Conservation (phyloP, 2,797 vertebrate species). For the Cygnus olor region DNA sequence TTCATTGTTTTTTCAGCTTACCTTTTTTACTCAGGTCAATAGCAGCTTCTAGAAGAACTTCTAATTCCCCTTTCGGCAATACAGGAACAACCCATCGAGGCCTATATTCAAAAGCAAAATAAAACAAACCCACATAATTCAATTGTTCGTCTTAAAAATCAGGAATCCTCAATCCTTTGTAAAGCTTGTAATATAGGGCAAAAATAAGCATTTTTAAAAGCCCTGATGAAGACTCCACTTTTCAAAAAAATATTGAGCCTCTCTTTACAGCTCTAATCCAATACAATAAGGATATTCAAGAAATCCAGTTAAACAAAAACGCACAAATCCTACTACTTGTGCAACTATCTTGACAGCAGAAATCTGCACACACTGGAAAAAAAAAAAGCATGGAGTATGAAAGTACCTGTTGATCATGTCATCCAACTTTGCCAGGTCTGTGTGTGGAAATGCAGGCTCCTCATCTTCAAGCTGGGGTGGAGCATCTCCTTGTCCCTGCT, state of each 20-base stretch:
- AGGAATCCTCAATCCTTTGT: neutral
- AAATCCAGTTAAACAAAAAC: neutral
- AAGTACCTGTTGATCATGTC: conserved; percentile 99
- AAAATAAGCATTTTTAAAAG: neutral
- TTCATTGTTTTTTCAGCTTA: conserved; percentile 69
- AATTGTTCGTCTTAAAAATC: neutral
- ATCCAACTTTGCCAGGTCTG: conserved; percentile 98
- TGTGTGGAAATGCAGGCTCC: conserved; percentile 98
- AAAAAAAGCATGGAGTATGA: neutral
- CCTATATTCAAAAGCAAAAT: conserved; percentile 76
- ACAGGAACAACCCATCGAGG: conserved; percentile 99
- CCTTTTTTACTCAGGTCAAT: conserved; percentile 99
- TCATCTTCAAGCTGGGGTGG: conserved; percentile 96
- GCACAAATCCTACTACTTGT: neutral
- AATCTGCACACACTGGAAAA: neutral
- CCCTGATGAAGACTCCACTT: neutral
- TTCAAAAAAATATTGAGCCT: neutral
- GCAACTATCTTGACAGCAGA: too few relatives aligned
- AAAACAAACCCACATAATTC: neutral
- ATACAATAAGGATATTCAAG: neutral
- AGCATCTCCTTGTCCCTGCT: conserved; percentile 91
- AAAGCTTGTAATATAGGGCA: neutral
- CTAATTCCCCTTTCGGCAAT: conserved; percentile 99
- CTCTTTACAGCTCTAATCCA: neutral
- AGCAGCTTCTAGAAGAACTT: conserved; percentile 99